Evolutionary conservation across 30 jellyfish, hydroid and myxozoan species (phyloP).

Genomic region (Cassiopea andromeda): DNA sequence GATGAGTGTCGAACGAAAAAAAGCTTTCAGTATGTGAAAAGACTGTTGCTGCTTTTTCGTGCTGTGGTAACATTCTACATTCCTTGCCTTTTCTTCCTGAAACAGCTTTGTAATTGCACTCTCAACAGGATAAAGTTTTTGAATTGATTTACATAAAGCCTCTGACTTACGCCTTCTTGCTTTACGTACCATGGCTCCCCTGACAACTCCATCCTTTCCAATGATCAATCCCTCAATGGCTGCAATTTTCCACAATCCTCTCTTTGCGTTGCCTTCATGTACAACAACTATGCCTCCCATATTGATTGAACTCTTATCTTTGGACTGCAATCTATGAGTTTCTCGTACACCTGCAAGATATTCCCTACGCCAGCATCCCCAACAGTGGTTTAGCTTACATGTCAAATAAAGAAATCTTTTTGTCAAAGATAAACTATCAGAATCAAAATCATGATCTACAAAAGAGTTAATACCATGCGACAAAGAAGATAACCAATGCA

Average conservation of each 20-base stretch:
- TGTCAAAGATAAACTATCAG: not conserved
- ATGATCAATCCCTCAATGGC: slow-evolving; percentile 16
- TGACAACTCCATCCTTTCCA: slow-evolving; percentile 48
- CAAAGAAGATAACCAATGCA: not conserved
- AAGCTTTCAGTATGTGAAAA: too few relatives aligned
- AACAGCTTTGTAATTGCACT: not conserved
- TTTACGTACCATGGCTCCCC: slow-evolving; percentile 44
- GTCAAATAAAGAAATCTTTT: slow-evolving; percentile 34
- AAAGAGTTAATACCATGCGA: not conserved
- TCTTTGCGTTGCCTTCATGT: slow-evolving; percentile 37
- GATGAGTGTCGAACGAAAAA: too few relatives aligned
- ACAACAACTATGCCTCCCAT: slow-evolving; percentile 47
- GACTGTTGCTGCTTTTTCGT: too few relatives aligned
- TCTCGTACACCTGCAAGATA: slow-evolving; percentile 56
- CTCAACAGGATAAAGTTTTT: slow-evolving; percentile 59
- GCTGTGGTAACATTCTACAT: not conserved
- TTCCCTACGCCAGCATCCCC: slow-evolving; percentile 46
- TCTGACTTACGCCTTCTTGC: slow-evolving; percentile 36
- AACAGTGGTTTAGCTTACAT: slow-evolving; percentile 5
- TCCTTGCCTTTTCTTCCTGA: not conserved
- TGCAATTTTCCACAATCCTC: slow-evolving; percentile 51
- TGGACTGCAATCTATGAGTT: slow-evolving; percentile 15
- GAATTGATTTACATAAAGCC: slow-evolving; percentile 30
- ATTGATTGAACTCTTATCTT: not conserved
- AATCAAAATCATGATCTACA: slow-evolving; percentile 6